These are phyloP conservation scores for Arbacia lixula DNA, from an alignment of 53 echinoderm and acorn worm genomes.

Conservation along the genomic window DNA sequence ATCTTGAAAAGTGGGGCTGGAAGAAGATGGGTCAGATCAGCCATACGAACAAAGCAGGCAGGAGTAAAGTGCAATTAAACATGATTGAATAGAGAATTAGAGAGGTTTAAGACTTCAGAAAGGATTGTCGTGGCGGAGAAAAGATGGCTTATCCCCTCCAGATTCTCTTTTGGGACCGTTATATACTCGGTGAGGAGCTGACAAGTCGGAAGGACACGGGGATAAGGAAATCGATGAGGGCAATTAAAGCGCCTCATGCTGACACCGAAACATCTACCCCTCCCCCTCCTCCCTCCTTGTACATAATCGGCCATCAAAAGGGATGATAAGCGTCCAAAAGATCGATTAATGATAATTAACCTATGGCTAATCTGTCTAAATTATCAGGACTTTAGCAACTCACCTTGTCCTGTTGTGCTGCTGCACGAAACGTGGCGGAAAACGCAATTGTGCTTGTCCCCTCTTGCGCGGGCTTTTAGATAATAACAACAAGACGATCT, in stretches of 20 bases:
- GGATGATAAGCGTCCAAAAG: neutral
- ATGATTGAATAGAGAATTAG: constrained; percentile 23
- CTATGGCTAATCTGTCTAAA: constrained; percentile 31
- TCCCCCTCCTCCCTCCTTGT: neutral
- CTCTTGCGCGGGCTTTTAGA: no score
- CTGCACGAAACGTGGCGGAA: no score
- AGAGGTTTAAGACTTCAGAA: constrained; percentile 10
- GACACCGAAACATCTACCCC: neutral
- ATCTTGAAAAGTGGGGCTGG: neutral
- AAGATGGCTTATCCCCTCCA: no score
- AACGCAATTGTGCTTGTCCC: no score
- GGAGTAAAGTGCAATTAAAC: constrained; percentile 23
- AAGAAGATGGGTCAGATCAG: neutral
- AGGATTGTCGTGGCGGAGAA: no score
- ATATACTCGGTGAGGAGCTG: neutral
- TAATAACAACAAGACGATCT: no score
- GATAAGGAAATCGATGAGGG: constrained; percentile 53
- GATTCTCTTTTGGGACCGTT: no score
- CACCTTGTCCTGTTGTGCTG: no score
- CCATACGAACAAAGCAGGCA: constrained; percentile 4
- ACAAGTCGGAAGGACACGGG: constrained; percentile 28
- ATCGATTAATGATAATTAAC: constrained; percentile 60
- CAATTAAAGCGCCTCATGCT: constrained; percentile 59
- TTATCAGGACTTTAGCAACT: no score
- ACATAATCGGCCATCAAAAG: constrained; percentile 43